Percentiles rank a stretch among this genome's conserved stretches.
phyloP scores from a whole-genome alignment of 2,113 vertebrate species.

The Cnemophilus loriae region DNA sequence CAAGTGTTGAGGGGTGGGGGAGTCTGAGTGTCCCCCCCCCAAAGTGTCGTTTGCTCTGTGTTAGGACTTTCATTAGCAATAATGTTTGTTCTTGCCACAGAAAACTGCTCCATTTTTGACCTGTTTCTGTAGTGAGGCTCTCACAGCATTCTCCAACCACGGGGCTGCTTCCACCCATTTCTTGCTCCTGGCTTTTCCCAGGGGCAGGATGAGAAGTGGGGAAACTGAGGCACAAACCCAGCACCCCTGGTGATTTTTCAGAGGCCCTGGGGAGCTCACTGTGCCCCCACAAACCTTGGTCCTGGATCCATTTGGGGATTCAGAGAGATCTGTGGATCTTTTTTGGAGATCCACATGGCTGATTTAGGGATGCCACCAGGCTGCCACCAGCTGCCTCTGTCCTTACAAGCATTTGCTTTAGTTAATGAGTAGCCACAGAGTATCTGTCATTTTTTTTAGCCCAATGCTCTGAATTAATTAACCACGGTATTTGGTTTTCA shows the following conservation, averaged over 20 bases:
- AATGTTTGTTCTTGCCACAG: not conserved
- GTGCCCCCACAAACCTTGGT: not conserved
- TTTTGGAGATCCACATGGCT: not conserved
- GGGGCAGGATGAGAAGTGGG: not conserved
- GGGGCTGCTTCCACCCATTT: rapidly evolving
- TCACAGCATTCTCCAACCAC: not conserved
- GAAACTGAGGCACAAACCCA: not conserved
- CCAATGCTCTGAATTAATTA: constrained; percentile 43
- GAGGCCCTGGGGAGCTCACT: not conserved
- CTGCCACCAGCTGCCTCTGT: not conserved
- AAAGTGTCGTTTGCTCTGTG: not conserved
- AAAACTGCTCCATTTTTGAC: not conserved
- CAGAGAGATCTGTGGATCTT: not conserved
- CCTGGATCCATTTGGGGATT: not conserved
- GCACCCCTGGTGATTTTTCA: not conserved
- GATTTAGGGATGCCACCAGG: not conserved
- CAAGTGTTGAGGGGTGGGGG: not conserved
- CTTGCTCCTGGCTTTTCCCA: rapidly evolving
- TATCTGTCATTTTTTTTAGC: not conserved
- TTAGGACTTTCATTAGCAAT: not conserved
- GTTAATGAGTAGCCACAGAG: not conserved
- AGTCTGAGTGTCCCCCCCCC: not conserved
- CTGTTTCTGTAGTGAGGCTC: not conserved
- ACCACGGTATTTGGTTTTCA: constrained; percentile 38
- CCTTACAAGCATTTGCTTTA: not conserved